Conservation (phyloP, 1,140 invertebrate species). For the Micrasema minimum region DNA sequence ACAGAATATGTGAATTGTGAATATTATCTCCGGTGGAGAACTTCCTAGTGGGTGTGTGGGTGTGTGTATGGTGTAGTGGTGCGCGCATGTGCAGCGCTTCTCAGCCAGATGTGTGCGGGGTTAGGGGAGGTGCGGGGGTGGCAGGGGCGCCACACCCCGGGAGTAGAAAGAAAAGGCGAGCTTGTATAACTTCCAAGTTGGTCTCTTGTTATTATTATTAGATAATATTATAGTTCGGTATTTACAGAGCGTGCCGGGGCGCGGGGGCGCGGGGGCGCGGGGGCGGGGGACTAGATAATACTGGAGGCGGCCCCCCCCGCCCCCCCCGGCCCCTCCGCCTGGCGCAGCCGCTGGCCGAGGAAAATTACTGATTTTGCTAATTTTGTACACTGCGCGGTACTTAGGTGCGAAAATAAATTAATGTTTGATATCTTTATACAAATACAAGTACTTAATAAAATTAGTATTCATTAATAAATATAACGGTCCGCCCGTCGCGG, state of each 20-base stretch:
- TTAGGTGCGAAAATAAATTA: constrained; percentile 52
- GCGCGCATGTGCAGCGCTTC: neutral
- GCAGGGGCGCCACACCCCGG: neutral
- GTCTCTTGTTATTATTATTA: constrained; percentile 50
- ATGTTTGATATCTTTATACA: constrained; percentile 50
- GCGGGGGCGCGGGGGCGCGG: constrained; percentile 51
- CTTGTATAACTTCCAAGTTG: constrained; percentile 45
- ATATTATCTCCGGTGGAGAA: no score
- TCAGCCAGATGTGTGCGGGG: neutral
- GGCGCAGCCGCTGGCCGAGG: constrained; percentile 16
- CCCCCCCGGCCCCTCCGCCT: constrained; percentile 18
- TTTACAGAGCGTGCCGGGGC: constrained; percentile 26
- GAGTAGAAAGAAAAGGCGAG: constrained; percentile 35
- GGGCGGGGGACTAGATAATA: constrained; percentile 67
- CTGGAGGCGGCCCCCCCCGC: constrained; percentile 59
- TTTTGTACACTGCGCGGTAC: constrained; percentile 47
- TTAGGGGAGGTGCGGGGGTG: neutral
- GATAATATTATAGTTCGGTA: constrained; percentile 49
- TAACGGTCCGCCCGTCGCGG: constrained; percentile 31
- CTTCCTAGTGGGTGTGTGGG: neutral
- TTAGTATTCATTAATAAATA: constrained; percentile 49
- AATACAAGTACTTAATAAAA: constrained; percentile 42
- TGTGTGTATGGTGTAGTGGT: no score
- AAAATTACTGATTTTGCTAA: constrained; percentile 35
- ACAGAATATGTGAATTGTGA: no score